Evolutionary conservation across 2,888 invertebrate species (phyloP).

Genomic region (Melinaea marsaeus): DNA sequence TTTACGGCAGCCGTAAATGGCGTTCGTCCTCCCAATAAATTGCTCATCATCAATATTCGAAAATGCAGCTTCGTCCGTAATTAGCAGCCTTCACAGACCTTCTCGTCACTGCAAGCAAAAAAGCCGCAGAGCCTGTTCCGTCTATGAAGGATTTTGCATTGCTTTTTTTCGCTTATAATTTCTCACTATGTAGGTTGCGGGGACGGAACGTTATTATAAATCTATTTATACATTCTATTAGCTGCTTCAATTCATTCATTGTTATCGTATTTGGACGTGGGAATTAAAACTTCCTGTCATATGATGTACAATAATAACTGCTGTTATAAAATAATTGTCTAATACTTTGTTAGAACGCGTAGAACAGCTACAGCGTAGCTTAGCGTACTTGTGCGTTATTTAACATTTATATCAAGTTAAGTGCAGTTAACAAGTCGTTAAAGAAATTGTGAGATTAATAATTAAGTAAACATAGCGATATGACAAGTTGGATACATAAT

Average conservation of each 20-base stretch:
- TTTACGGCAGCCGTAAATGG: slow-evolving; percentile 74
- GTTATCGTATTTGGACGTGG: background rate
- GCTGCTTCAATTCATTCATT: background rate
- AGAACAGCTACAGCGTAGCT: slow-evolving; percentile 6
- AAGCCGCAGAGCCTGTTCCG: slow-evolving; percentile 70
- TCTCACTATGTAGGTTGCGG: slow-evolving; percentile 28
- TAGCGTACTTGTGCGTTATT: background rate
- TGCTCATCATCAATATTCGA: slow-evolving; percentile 77
- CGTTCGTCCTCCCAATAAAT: slow-evolving; percentile 74
- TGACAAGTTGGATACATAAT: slow-evolving; percentile 14
- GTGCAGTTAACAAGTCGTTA: background rate
- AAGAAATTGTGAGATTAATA: slow-evolving; percentile 3
- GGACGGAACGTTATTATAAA: slow-evolving; percentile 21
- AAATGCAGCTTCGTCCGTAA: slow-evolving; percentile 74
- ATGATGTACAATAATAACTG: background rate
- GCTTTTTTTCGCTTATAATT: slow-evolving; percentile 22
- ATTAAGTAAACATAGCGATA: slow-evolving; percentile 13
- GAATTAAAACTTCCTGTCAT: background rate
- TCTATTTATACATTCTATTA: background rate
- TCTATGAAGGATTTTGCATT: slow-evolving; percentile 45
- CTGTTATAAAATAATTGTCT: no score
- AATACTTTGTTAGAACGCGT: background rate
- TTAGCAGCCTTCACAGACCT: slow-evolving; percentile 76
- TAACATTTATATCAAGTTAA: background rate
- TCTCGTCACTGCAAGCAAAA: slow-evolving; percentile 62